Evolutionary conservation across 2,797 vertebrate genomes (phyloP).

Genomic region (Echeneis naucrates): DNA sequence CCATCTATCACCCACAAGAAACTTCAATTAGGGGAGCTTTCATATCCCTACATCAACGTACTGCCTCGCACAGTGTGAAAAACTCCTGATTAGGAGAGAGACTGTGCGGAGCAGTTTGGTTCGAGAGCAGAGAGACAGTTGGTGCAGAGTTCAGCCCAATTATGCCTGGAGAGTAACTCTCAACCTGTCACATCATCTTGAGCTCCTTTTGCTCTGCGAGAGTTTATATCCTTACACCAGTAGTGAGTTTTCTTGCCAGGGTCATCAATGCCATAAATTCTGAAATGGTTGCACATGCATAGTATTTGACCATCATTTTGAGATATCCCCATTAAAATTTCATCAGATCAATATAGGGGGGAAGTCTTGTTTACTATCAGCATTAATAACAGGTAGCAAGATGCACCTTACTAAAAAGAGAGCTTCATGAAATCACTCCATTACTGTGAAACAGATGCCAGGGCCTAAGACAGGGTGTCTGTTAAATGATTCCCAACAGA

Average conservation of each 20-base stretch:
- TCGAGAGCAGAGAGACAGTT: conserved; percentile 56
- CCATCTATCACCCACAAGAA: conserved; percentile 25
- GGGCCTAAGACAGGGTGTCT: not conserved
- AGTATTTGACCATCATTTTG: not conserved
- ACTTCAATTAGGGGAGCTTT: conserved; percentile 20
- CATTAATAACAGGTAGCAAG: not conserved
- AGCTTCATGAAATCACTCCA: conserved; percentile 1
- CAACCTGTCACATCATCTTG: conserved; percentile 50
- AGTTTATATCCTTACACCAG: conserved; percentile 28
- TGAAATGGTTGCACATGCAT: conserved; percentile 17
- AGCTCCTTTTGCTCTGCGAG: conserved; percentile 26
- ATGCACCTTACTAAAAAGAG: not conserved
- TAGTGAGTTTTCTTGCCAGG: conserved; percentile 21
- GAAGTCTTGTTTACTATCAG: not conserved
- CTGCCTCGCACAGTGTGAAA: conserved; percentile 37
- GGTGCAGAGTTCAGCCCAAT: conserved; percentile 53
- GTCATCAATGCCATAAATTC: conserved; percentile 40
- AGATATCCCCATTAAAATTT: conserved; percentile 22
- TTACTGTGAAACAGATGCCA: not conserved
- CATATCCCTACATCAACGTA: conserved; percentile 24
- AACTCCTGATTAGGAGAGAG: conserved; percentile 32
- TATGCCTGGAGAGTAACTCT: conserved; percentile 44
- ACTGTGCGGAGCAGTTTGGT: conserved; percentile 33
- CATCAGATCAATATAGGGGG: too few relatives aligned
- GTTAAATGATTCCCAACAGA: not conserved